Evolutionary conservation across 2,888 invertebrate genomes (phyloP), one percentile per base, ranked within the genome.

Genomic region (Abscondita cerata): DNA sequence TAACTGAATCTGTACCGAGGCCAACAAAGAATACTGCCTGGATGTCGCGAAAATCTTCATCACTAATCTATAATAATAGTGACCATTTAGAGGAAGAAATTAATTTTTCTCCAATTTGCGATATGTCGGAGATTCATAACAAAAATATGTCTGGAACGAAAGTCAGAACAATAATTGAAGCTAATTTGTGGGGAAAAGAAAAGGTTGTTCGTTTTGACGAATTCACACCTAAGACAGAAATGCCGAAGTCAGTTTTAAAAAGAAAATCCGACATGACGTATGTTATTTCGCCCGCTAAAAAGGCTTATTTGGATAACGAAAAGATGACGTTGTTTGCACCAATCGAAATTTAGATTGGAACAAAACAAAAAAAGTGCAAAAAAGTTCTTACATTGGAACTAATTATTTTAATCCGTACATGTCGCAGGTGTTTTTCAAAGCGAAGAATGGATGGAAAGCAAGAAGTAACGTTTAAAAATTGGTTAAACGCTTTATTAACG

Each of bases 401-500:
- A 25, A 6, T 25, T 4, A 4, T 25, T 81, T 84, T 4, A 89
- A 90, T 80, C 90, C 90, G 2, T 90, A 90, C 70, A 75, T 87
- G 34, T 86, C 87, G 82, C 86, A 0, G 85, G 87, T 0, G 84
- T 90, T 73, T 89, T 87, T 73, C 85, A 88, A 68, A 89, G 90
- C 71, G 87, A 88, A 65, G 82, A 83, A 68, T 88, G 90, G 73
- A 83, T 93, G 1, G 84, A 86, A 46, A 86, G 59, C 89, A 92
- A 76, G 89, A 90, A 78, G 80, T 75, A 0, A 87, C 89, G 72
- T 90, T 92, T 62, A 90, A 87, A 73, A 89, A 90, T 69, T 93
- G 92, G 92, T 79, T 93, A 0, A 93, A 93, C 77, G 88, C 87
- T 6, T 81, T 93, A 52, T 81, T 93, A 5, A 88, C 91, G 2